These are phyloP conservation scores for Propsilocerus akamusi DNA, from an alignment of 1,140 invertebrate genomes.

Conservation along the genomic window DNA sequence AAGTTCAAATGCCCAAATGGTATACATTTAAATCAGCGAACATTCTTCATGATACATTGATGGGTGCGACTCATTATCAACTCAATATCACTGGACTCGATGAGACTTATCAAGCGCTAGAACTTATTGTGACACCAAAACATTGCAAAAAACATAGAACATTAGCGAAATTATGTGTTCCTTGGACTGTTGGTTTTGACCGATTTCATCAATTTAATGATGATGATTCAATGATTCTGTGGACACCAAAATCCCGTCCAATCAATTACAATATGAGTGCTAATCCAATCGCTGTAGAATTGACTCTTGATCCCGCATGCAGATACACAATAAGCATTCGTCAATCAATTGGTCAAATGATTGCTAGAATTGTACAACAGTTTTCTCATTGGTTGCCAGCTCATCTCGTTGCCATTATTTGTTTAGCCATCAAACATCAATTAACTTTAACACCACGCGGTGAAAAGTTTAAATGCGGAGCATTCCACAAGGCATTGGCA, in stretches of 20 bases:
- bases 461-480: slow-evolving; percentile 10
- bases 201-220: slow-evolving; percentile 35
- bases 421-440: slow-evolving; percentile 18
- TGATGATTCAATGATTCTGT: slow-evolving; percentile 26
- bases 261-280: slow-evolving; percentile 16
- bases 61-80: slow-evolving; percentile 35
- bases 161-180: slow-evolving; percentile 36
- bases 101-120: slow-evolving; percentile 35
- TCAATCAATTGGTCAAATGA: slow-evolving; percentile 14
- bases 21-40: slow-evolving; percentile 15
- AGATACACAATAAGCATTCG: slow-evolving; percentile 31
- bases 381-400: slow-evolving; percentile 21
- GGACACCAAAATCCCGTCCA: slow-evolving; percentile 26
- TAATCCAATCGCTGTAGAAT: slow-evolving; percentile 24
- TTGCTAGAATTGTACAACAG: slow-evolving; percentile 15
- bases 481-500: slow-evolving; percentile 8
- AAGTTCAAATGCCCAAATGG: slow-evolving; percentile 30
- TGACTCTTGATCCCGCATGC: slow-evolving; percentile 37
- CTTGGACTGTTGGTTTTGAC: slow-evolving; percentile 39
- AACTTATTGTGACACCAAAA: slow-evolving; percentile 31
- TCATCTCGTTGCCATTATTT: slow-evolving; percentile 16
- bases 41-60: slow-evolving; percentile 29
- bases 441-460: slow-evolving; percentile 5
- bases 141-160: slow-evolving; percentile 30
- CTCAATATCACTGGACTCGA: slow-evolving; percentile 32